phyloP scores from a whole-genome alignment of 2,888 invertebrate genomes.

The Sphinx pinastri region DNA sequence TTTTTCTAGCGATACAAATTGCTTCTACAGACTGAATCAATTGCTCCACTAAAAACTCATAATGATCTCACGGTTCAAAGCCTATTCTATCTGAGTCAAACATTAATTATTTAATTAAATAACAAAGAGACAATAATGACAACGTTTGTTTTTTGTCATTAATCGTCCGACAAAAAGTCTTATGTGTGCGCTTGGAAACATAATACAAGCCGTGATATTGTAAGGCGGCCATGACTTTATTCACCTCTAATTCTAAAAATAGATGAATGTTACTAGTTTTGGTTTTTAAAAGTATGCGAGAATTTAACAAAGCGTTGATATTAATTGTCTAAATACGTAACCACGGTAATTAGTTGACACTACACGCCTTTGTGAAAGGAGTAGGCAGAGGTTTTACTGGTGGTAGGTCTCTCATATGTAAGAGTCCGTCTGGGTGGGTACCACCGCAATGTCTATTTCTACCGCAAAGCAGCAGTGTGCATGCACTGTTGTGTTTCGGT shows the following conservation, averaged over 20 bases:
- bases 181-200: not conserved
- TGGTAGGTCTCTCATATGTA: no score
- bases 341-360: not conserved
- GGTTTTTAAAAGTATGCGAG: constrained; percentile 2
- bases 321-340: not conserved
- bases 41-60: no score
- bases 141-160: not conserved
- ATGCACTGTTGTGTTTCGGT: no score
- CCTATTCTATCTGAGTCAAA: not conserved
- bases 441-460: no score
- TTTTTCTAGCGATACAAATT: no score
- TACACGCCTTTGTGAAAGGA: no score
- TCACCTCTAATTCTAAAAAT: constrained; percentile 19
- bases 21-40: no score
- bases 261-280: constrained; percentile 8
- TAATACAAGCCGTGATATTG: not conserved
- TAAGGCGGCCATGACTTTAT: not conserved
- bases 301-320: constrained; percentile 6
- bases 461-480: no score
- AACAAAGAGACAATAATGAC: no score
- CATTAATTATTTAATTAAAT: not conserved
- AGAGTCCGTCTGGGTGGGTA: no score
- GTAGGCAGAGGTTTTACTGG: no score
- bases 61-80: not conserved
- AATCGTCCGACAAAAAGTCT: not conserved